A percentile compares a stretch with the other conserved stretches of the same genome.
phyloP scores from a whole-genome alignment of 2,888 invertebrate species.

The Chymomyza amoena region DNA sequence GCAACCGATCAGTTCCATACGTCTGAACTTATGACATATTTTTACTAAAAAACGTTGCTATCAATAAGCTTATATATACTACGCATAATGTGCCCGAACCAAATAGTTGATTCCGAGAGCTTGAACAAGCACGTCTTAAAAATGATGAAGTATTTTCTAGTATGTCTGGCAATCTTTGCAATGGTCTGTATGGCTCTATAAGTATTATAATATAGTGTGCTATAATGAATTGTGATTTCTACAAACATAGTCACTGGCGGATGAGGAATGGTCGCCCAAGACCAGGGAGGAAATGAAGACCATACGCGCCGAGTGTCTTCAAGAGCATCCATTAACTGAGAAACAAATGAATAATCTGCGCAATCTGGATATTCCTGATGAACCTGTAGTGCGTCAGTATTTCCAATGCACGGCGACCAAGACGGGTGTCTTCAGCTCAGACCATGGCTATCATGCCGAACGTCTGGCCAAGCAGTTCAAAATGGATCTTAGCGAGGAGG shows the following conservation, averaged over 20 bases:
- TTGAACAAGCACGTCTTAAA: background rate
- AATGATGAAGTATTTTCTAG: conserved; percentile 52
- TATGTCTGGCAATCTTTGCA: conserved; percentile 46
- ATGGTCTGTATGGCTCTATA: conserved; percentile 46
- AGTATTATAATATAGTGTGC: background rate
- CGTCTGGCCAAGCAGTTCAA: conserved; percentile 76
- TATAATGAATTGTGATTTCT: background rate
- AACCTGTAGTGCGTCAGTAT: conserved; percentile 69
- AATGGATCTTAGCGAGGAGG: conserved; percentile 70
- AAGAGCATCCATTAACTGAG: conserved; percentile 53
- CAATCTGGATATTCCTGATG: conserved; percentile 65
- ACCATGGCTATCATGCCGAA: conserved; percentile 72
- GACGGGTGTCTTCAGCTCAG: conserved; percentile 67
- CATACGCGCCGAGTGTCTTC: conserved; percentile 67
- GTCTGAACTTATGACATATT: conserved; percentile 51
- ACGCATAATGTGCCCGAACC: background rate
- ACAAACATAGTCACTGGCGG: conserved; percentile 54
- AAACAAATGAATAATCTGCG: conserved; percentile 61
- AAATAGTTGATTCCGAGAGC: background rate
- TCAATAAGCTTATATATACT: conserved; percentile 1
- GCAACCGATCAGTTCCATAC: conserved; percentile 24
- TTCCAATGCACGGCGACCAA: conserved; percentile 67
- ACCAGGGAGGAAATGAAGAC: conserved; percentile 63
- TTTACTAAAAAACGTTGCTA: conserved; percentile 2
- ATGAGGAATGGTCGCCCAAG: conserved; percentile 69